phyloP scores from a whole-genome alignment of 2,888 invertebrate genomes.

The Nysson spinosus region DNA sequence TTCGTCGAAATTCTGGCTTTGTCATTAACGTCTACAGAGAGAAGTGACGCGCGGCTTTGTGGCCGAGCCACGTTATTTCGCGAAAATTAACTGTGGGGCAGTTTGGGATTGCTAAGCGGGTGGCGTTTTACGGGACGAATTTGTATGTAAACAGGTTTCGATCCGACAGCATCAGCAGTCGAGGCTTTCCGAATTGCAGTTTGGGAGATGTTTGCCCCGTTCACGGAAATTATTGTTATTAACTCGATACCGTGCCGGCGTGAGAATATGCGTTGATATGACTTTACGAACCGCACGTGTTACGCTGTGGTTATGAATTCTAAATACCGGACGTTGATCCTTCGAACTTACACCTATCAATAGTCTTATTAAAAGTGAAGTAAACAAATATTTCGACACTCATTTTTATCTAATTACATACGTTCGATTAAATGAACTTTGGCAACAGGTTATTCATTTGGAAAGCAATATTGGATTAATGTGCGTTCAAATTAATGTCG shows the following conservation, averaged over 20 bases:
- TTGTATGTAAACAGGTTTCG: conserved; percentile 63
- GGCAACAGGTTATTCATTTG: no score
- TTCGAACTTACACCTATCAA: no score
- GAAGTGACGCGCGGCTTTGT: conserved; percentile 20
- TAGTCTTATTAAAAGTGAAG: no score
- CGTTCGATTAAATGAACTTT: no score
- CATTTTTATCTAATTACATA: no score
- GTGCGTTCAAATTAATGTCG: no score
- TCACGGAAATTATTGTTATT: conserved; percentile 62
- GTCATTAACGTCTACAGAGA: conserved; percentile 35
- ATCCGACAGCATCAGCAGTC: conserved; percentile 44
- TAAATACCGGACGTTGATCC: not conserved
- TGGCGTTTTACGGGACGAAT: conserved; percentile 57
- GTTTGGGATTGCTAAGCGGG: conserved; percentile 48
- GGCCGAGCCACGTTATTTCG: conserved; percentile 38
- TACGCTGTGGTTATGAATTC: conserved; percentile 9
- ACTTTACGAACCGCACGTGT: conserved; percentile 34
- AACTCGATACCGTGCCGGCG: conserved; percentile 42
- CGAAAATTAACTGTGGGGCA: conserved; percentile 51
- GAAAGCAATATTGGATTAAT: no score
- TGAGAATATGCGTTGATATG: conserved; percentile 21
- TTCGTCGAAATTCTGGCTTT: conserved; percentile 39
- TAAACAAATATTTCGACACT: no score
- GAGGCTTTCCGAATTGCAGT: conserved; percentile 40
- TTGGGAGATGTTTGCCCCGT: conserved; percentile 38